phyloP scores from a whole-genome alignment of 2,113 vertebrate species.

The Panurus biarmicus region DNA sequence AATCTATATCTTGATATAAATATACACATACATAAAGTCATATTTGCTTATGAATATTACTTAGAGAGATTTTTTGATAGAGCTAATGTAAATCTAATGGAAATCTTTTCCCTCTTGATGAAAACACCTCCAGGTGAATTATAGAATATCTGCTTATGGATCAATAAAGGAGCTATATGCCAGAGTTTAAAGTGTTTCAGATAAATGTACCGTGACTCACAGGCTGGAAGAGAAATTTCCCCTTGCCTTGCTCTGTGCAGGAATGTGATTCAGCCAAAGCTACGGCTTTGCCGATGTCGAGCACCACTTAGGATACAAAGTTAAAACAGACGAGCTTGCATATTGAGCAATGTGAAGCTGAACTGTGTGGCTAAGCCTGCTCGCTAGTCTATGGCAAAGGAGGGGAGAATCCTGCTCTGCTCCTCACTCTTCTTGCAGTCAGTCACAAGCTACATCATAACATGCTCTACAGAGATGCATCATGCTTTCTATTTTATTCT shows the following conservation, averaged over 20 bases:
- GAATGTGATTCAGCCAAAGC: not conserved
- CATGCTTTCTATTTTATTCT: not conserved
- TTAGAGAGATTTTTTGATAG: not conserved
- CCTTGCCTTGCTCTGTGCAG: not conserved
- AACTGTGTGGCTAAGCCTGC: not conserved
- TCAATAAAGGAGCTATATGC: not conserved
- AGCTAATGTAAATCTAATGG: not conserved
- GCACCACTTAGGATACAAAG: not conserved
- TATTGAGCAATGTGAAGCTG: not conserved
- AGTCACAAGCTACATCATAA: not conserved
- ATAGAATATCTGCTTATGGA: not conserved
- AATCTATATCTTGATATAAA: not conserved
- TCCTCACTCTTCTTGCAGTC: not conserved
- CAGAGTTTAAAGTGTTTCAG: not conserved
- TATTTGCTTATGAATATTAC: not conserved
- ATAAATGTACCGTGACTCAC: not conserved
- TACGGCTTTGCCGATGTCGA: not conserved
- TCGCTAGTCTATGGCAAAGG: not conserved
- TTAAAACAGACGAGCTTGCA: not conserved
- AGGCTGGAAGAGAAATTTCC: not conserved
- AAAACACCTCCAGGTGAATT: not conserved
- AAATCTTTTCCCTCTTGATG: not conserved
- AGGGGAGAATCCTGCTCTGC: not conserved
- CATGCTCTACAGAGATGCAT: accelerated
- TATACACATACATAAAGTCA: accelerated